Conservation (phyloP, 64 coral and sea anemone species). For the Montipora capricornis region DNA sequence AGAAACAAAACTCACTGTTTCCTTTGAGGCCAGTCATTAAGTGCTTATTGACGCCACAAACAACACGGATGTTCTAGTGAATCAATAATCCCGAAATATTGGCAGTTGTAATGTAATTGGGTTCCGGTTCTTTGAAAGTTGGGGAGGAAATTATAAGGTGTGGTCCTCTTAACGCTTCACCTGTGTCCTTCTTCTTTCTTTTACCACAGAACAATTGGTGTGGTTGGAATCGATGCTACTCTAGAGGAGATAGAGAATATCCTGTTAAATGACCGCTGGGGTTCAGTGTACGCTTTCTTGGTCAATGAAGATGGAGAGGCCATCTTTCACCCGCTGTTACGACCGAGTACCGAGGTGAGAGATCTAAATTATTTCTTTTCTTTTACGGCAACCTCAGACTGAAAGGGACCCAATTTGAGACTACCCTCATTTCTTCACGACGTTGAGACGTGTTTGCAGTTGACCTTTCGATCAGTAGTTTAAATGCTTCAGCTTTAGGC, state of each 20-base stretch:
- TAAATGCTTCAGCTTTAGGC: no score
- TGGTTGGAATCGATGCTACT: conserved; percentile 97
- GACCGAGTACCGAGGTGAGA: conserved; percentile 96
- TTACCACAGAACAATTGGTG: conserved; percentile 87
- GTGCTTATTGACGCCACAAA: no score
- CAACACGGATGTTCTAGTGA: no score
- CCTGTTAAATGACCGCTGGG: conserved; percentile 92
- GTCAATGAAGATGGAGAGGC: conserved; percentile 98
- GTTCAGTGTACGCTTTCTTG: conserved; percentile 95
- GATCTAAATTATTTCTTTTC: not conserved
- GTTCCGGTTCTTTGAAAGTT: no score
- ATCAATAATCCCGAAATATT: no score
- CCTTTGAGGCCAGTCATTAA: no score
- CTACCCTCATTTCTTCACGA: not conserved
- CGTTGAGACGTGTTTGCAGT: not conserved
- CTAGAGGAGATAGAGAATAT: conserved; percentile 98
- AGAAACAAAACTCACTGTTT: no score
- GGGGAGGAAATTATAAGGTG: no score
- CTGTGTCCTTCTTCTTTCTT: not conserved
- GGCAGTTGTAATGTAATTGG: no score
- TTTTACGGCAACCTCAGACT: not conserved
- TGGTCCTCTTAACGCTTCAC: no score
- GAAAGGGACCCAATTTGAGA: not conserved
- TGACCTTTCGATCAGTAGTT: not conserved
- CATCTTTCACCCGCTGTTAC: conserved; percentile 93